phyloP scores from a whole-genome alignment of 1,140 invertebrate species.

The Drosophila mojavensis region DNA sequence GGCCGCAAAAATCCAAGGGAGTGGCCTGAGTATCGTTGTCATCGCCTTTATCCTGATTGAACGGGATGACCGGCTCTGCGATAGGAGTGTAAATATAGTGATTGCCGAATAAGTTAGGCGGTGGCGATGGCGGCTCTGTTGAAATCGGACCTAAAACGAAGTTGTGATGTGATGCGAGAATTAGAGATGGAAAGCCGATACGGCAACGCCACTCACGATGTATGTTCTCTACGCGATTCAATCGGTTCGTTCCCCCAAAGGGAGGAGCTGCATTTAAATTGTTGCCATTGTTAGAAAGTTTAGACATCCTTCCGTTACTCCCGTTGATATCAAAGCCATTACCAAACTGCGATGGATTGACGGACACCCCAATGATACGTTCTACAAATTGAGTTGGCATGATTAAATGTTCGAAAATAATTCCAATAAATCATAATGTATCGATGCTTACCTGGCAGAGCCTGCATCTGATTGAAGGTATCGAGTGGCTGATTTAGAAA shows the following conservation, averaged over 20 bases:
- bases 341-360: too few relatives aligned
- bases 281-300: neutral
- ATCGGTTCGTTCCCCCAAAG: neutral
- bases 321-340: neutral
- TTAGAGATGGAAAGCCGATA: neutral
- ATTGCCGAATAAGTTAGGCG: neutral
- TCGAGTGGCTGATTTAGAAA: neutral
- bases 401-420: too few relatives aligned
- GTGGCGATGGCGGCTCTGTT: neutral
- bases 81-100: neutral
- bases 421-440: too few relatives aligned
- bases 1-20: too few relatives aligned
- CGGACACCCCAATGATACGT: too few relatives aligned
- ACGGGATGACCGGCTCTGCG: neutral
- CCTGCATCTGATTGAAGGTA: neutral
- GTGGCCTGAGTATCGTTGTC: too few relatives aligned
- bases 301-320: neutral
- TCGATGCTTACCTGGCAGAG: neutral
- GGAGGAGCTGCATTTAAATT: neutral
- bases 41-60: too few relatives aligned
- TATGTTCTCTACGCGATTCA: neutral
- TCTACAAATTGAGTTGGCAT: too few relatives aligned
- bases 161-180: too few relatives aligned
- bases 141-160: neutral
- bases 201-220: neutral